Evolutionary conservation across 2,797 vertebrate species (phyloP).

Genomic region (Falco novaeseelandiae): DNA sequence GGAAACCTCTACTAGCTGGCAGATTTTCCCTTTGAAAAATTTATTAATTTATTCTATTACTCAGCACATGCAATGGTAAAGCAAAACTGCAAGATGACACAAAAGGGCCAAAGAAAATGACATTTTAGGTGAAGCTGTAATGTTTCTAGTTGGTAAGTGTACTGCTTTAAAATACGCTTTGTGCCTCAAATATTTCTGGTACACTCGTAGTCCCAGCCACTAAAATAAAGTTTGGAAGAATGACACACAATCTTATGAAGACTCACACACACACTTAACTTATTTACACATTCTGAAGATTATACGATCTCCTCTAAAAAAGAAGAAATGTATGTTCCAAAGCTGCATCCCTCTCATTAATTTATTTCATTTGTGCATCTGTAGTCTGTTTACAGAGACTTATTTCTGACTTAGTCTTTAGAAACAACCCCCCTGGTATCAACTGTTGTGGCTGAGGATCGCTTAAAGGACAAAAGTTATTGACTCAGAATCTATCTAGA

Average conservation of each 20-base stretch:
- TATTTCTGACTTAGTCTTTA: neutral
- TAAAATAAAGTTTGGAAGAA: neutral
- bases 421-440: neutral
- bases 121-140: neutral
- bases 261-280: neutral
- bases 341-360: neutral
- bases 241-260: neutral
- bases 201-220: neutral
- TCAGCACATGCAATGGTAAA: neutral
- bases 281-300: neutral
- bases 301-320: neutral
- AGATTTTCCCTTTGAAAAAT: neutral
- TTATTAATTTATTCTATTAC: constrained; percentile 24
- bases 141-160: neutral
- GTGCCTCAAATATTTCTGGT: neutral
- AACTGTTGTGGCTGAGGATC: neutral
- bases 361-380: neutral
- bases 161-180: neutral
- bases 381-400: neutral
- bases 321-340: neutral
- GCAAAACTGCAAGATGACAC: neutral
- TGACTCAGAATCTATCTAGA: neutral
- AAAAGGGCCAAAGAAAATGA: constrained; percentile 13
- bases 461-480: neutral
- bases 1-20: neutral